Conservation (phyloP, 2,888 invertebrate species). For the Plemyria rubiginata region DNA sequence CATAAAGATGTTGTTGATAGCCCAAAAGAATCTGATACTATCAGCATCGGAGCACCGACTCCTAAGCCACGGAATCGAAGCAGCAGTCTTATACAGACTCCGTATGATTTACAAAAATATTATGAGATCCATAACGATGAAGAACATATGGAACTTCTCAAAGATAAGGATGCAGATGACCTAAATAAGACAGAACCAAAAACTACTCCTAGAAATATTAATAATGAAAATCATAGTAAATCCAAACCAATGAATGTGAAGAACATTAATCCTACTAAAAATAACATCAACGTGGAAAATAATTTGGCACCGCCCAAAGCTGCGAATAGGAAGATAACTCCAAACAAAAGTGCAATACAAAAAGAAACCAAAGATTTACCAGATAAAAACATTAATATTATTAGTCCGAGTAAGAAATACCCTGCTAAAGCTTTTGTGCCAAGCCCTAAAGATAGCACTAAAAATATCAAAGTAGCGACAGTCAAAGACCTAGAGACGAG, state of each 20-base stretch:
- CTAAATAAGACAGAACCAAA: slow-evolving; percentile 58
- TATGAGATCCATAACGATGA: slow-evolving; percentile 79
- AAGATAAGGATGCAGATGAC: slow-evolving; percentile 65
- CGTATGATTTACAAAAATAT: slow-evolving; percentile 80
- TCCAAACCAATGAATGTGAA: slow-evolving; percentile 40
- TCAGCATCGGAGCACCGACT: slow-evolving; percentile 56
- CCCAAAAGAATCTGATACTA: slow-evolving; percentile 51
- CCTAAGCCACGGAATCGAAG: slow-evolving; percentile 77
- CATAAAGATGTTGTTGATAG: slow-evolving; percentile 66
- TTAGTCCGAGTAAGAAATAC: slow-evolving; percentile 81
- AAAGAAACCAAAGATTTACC: slow-evolving; percentile 79
- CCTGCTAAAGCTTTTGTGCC: slow-evolving; percentile 74
- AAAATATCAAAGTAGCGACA: slow-evolving; percentile 76
- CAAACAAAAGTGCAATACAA: slow-evolving; percentile 75
- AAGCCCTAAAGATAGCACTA: slow-evolving; percentile 69
- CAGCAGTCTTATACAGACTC: slow-evolving; percentile 81
- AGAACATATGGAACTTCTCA: slow-evolving; percentile 73
- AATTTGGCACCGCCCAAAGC: slow-evolving; percentile 58
- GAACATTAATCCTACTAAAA: slow-evolving; percentile 29
- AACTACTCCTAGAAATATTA: slow-evolving; percentile 64
- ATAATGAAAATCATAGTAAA: slow-evolving; percentile 56
- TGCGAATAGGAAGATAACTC: slow-evolving; percentile 63
- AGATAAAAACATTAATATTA: slow-evolving; percentile 71
- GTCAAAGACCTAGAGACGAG: slow-evolving; percentile 79
- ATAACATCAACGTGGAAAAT: slow-evolving; percentile 45